Conservation (phyloP, 1,140 invertebrate species). For the Monomorium pharaonis region DNA sequence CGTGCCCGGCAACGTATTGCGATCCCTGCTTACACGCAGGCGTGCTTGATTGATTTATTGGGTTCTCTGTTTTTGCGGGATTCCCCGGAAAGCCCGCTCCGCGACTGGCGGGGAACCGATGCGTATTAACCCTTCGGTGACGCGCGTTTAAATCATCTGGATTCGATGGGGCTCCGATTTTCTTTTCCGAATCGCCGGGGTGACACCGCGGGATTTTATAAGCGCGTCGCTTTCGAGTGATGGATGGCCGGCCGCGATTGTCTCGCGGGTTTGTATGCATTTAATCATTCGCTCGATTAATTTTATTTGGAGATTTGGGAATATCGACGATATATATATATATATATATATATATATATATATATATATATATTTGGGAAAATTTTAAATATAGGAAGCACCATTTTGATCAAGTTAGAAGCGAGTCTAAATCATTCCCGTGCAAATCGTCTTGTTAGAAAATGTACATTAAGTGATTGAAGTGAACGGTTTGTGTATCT, state of each 20-base stretch:
- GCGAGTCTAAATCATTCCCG: not conserved
- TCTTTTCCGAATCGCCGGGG: conserved; percentile 48
- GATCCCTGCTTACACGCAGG: conserved; percentile 46
- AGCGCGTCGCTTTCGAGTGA: conserved; percentile 31
- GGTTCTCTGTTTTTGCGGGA: conserved; percentile 47
- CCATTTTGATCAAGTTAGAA: not conserved
- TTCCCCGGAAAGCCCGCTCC: not conserved
- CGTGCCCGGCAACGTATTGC: conserved; percentile 54
- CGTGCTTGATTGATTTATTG: conserved; percentile 54
- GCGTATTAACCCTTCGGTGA: conserved; percentile 59
- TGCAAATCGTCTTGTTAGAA: not conserved
- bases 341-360: too few species aligned
- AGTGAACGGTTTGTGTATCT: conserved; percentile 19
- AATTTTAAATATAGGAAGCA: not conserved
- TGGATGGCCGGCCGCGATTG: conserved; percentile 20
- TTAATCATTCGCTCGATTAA: conserved; percentile 34
- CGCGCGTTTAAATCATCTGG: conserved; percentile 53
- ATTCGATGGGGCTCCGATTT: conserved; percentile 42
- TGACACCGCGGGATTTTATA: conserved; percentile 42
- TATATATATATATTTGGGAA: too few species aligned
- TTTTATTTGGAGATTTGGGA: conserved; percentile 18
- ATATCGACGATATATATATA: too few species aligned
- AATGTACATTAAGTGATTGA: conserved; percentile 33
- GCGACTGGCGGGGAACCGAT: conserved; percentile 22
- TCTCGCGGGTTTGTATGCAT: conserved; percentile 6